A percentile compares a stretch with the other conserved stretches of the same genome.
phyloP scores from a whole-genome alignment of 2,797 vertebrate species.

The Gorsachius magnificus region DNA sequence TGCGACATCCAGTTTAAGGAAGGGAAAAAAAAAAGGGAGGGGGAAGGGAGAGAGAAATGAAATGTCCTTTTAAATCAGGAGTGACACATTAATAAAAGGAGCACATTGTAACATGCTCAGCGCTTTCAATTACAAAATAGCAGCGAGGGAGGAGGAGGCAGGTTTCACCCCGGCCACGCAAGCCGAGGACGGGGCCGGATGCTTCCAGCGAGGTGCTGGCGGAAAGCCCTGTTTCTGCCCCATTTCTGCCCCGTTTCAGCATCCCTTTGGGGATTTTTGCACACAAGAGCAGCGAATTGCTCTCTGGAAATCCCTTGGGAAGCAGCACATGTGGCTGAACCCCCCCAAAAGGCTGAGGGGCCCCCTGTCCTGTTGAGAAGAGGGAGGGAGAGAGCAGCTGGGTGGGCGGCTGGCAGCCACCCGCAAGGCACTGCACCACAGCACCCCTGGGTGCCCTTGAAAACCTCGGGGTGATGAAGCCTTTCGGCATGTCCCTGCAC shows the following conservation, averaged over 20 bases:
- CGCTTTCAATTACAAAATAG: background rate
- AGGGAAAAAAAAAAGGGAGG: background rate
- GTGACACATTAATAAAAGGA: conserved; percentile 1
- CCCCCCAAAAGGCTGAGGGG: background rate
- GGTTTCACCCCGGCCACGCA: background rate
- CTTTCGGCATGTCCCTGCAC: background rate
- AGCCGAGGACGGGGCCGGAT: accelerated
- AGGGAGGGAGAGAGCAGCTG: accelerated
- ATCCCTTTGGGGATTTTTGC: accelerated
- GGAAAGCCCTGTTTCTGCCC: background rate
- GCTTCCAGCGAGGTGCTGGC: background rate
- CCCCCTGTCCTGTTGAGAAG: background rate
- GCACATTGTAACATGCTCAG: background rate
- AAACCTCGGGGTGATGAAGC: accelerated
- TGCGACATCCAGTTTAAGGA: background rate
- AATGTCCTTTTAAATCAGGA: conserved; percentile 61
- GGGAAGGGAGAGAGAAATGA: conserved; percentile 31
- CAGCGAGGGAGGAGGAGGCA: background rate
- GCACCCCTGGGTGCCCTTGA: no score
- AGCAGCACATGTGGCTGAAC: accelerated
- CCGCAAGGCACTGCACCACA: background rate
- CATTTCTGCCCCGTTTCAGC: accelerated
- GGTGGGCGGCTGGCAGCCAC: background rate
- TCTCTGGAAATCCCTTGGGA: accelerated
- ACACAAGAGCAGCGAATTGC: accelerated